Conservation (phyloP, 2,113 vertebrate species). For the Chionis minor region DNA sequence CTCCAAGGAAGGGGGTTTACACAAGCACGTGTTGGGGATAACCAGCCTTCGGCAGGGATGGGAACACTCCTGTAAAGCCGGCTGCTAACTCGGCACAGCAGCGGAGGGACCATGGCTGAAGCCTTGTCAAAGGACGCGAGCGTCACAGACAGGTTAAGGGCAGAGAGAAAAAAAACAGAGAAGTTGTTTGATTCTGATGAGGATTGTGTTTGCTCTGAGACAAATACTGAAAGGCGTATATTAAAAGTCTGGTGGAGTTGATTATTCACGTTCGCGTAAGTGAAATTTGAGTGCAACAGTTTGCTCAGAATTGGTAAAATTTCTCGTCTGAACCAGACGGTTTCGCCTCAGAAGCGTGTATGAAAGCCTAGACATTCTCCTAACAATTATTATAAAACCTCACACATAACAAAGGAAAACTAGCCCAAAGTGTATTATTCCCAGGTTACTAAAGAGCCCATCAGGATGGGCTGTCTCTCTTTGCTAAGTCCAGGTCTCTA, state of each 20-base stretch:
- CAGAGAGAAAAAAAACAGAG: not conserved
- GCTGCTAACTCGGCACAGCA: not conserved
- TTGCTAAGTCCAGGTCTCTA: not conserved
- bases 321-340: not conserved
- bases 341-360: not conserved
- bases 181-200: not conserved
- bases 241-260: not conserved
- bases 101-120: not conserved
- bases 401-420: not conserved
- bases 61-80: not conserved
- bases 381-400: not conserved
- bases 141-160: not conserved
- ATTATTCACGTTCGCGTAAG: not conserved
- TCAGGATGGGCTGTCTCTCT: not conserved
- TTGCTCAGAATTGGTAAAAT: not conserved
- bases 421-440: not conserved
- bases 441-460: not conserved
- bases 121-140: not conserved
- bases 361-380: not conserved
- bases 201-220: not conserved
- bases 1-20: not conserved
- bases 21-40: accelerated
- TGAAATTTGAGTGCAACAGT: not conserved
- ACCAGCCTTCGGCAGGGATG: not conserved
- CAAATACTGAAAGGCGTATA: not conserved